Evolutionary conservation across 2,888 invertebrate genomes (phyloP).

Genomic region (Dasysyrphus albostriatus): DNA sequence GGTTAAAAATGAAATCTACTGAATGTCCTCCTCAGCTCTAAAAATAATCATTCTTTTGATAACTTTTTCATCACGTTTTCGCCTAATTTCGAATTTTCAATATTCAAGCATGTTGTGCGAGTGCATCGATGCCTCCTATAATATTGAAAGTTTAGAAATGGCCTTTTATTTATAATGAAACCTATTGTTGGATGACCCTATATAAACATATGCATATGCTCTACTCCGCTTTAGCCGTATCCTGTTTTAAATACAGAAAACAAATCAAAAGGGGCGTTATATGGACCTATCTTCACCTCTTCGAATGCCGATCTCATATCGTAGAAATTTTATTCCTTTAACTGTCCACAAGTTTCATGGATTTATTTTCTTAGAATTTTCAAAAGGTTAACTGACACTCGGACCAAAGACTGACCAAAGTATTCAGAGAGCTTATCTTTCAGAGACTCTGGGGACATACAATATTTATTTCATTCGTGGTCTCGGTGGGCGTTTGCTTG

Average conservation of each 20-base stretch:
- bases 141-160: no score
- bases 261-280: slow-evolving; percentile 61
- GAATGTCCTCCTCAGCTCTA: no score
- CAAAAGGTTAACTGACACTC: slow-evolving; percentile 4
- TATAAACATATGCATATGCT: not conserved
- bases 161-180: no score
- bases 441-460: slow-evolving; percentile 55
- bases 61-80: no score
- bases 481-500: slow-evolving; percentile 66
- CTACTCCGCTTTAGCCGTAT: slow-evolving; percentile 7
- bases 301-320: slow-evolving; percentile 10
- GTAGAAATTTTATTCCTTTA: slow-evolving; percentile 29
- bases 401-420: slow-evolving; percentile 32
- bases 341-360: slow-evolving; percentile 36
- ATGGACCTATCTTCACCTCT: slow-evolving; percentile 42
- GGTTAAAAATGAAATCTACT: no score
- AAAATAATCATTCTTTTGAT: no score
- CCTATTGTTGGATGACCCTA: not conserved
- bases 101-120: no score
- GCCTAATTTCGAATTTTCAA: no score
- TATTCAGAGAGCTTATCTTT: slow-evolving; percentile 47
- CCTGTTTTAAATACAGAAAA: slow-evolving; percentile 32
- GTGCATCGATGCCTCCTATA: no score
- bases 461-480: slow-evolving; percentile 42
- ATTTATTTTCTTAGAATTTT: slow-evolving; percentile 39